Evolutionary conservation across 1,140 invertebrate species (phyloP).

Genomic region (Melanaphis sacchari): DNA sequence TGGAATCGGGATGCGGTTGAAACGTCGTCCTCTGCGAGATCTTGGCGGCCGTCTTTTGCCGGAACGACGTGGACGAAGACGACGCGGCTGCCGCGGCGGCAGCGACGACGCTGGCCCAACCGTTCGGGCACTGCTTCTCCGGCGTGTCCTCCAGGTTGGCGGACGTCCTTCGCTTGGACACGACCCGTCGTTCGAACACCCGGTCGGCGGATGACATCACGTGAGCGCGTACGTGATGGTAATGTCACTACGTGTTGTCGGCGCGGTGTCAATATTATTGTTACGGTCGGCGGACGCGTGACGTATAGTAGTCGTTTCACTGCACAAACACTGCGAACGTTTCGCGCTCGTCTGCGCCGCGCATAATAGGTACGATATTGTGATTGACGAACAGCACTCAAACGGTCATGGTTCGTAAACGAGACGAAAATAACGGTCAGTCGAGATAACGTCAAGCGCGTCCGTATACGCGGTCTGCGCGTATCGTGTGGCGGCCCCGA

Average conservation of each 20-base stretch:
- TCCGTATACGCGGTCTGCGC: background rate
- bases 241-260: no score
- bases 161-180: slow-evolving; percentile 48
- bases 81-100: background rate
- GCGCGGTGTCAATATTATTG: background rate
- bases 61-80: background rate
- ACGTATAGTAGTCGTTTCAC: background rate
- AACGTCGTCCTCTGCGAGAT: background rate
- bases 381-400: background rate
- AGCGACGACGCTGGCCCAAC: slow-evolving; percentile 4
- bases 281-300: background rate
- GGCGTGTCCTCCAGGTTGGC: slow-evolving; percentile 25
- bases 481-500: background rate
- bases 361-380: background rate
- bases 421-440: background rate
- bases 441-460: background rate
- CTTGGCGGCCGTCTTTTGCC: background rate
- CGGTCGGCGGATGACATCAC: slow-evolving; percentile 24
- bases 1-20: slow-evolving; percentile 37
- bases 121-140: background rate
- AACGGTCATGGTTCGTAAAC: background rate
- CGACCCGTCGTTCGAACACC: slow-evolving; percentile 34
- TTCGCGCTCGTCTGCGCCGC: background rate
- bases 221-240: background rate
- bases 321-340: background rate